Conservation (phyloP, 1,140 invertebrate species). For the Apocrypta bakeri region DNA sequence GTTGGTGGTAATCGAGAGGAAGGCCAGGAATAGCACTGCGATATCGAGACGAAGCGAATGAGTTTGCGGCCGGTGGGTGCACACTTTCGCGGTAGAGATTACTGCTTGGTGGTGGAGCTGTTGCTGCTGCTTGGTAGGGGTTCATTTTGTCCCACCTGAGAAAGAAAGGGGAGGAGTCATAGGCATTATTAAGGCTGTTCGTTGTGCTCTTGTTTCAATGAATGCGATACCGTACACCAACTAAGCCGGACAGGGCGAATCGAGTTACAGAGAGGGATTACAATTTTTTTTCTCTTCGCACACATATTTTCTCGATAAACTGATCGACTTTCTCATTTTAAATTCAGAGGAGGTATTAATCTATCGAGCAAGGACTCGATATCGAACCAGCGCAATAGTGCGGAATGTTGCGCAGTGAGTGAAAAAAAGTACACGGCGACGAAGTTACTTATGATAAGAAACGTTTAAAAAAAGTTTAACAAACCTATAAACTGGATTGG, state of each 20-base stretch:
- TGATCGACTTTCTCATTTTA: no score
- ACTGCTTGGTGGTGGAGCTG: neutral
- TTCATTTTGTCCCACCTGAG: constrained; percentile 68
- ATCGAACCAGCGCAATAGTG: no score
- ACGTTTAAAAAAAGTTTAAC: no score
- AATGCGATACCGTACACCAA: neutral
- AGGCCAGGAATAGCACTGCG: constrained; percentile 22
- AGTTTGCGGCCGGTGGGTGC: constrained; percentile 53
- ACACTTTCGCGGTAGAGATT: constrained; percentile 65
- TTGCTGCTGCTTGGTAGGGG: constrained; percentile 58
- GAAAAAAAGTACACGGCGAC: no score
- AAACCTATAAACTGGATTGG: constrained; percentile 60
- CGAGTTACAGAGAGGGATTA: neutral
- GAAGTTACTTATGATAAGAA: no score
- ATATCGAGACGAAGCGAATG: neutral
- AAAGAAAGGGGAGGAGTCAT: neutral
- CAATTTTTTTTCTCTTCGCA: neutral
- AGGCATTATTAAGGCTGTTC: neutral
- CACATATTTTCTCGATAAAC: no score
- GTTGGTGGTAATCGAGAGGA: constrained; percentile 39
- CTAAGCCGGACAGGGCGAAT: neutral
- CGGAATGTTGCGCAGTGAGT: no score
- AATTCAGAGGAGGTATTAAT: no score
- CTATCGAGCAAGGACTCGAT: no score
- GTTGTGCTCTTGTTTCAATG: neutral